phyloP scores from a whole-genome alignment of 37 sponge, comb jelly and placozoan genomes.

The Haliclona indistincta region DNA sequence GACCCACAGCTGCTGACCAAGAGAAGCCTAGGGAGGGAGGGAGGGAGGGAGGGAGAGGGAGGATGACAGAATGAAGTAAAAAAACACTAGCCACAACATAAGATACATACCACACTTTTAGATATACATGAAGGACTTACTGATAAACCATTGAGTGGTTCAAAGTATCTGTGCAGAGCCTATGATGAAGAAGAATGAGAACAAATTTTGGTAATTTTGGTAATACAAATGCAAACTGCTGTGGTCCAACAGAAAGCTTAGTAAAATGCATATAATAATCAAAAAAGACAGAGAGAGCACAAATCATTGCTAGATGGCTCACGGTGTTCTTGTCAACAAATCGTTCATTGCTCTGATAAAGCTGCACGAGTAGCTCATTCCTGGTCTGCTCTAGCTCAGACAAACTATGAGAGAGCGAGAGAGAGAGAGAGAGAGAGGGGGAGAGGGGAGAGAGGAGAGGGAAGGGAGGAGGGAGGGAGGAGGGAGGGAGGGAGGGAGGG shows the following conservation, averaged over 20 bases:
- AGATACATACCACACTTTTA: too few species aligned
- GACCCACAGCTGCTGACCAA: slow-evolving; percentile 75
- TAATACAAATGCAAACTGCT: too few species aligned
- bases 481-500: neutral
- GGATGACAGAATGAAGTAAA: too few species aligned
- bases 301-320: slow-evolving; percentile 4
- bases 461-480: slow-evolving; percentile 6
- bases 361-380: slow-evolving; percentile 89
- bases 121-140: slow-evolving; percentile 28
- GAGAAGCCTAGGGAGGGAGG: slow-evolving; percentile 44
- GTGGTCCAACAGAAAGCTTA: neutral
- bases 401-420: slow-evolving; percentile 38
- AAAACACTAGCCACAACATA: too few species aligned
- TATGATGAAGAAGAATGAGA: slow-evolving; percentile 13
- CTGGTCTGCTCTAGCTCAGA: slow-evolving; percentile 84
- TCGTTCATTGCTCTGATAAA: slow-evolving; percentile 75
- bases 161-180: slow-evolving; percentile 84
- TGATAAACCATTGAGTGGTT: slow-evolving; percentile 56
- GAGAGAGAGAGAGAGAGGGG: neutral
- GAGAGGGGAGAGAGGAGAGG: neutral
- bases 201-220: neutral
- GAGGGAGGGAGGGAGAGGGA: too few species aligned
- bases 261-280: slow-evolving; percentile 8
- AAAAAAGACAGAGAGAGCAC: neutral
- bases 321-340: slow-evolving; percentile 85